Base-by-base conservation (phyloP, 2,888 invertebrate genomes). In the Pherbina coryleti region DNA sequence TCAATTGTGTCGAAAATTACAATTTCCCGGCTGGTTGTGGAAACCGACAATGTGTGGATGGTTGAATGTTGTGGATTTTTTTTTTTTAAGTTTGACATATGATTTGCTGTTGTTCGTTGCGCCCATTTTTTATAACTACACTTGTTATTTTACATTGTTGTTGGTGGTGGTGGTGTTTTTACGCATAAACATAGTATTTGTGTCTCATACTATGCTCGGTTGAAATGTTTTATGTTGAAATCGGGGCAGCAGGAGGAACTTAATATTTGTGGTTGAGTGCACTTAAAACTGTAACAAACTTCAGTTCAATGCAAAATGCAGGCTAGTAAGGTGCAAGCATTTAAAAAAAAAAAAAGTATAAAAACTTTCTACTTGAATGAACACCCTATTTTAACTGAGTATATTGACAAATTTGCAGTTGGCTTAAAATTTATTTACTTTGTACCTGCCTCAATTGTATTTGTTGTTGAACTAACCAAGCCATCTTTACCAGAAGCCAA, bases 211-310 rank as follows among this genome's bases (percentile, higher is more conserved):
- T 60, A 5, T 8, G 9, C 4, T 7, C 17, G 17, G 11, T 60
- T 60, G 60, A 2, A 25, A 25, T 28, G 28, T 64, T 62, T 64
- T 64, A 4, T 28, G n/a, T 17, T 11, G 22, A 44, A 22, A 14
- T 57, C 25, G 57, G 25, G 25, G n/a, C 17, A 67, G 28, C 3
- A 53, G n/a, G 28, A 60, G 14, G 37, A 60, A 72, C 14, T 8
- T 9, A 17, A 60, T 60, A 72, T 34, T 72, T 72, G 72, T 60
- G 72, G 72, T 72, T 25, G 22, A 60, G 14, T 60, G 72, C 57
- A 37, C 19, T 60, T 55, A 22, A 60, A 60, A 69, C 22, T 44
- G 51, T 51, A 44, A 57, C 72, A 22, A 70, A 49, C 22, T 4
- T 55, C 3, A n/a, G 55, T 25, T 22, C 14, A 37, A 44, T 17